phyloP scores from a whole-genome alignment of 35 echinoderm and acorn worm genomes.

The Stichopus chloronotus region DNA sequence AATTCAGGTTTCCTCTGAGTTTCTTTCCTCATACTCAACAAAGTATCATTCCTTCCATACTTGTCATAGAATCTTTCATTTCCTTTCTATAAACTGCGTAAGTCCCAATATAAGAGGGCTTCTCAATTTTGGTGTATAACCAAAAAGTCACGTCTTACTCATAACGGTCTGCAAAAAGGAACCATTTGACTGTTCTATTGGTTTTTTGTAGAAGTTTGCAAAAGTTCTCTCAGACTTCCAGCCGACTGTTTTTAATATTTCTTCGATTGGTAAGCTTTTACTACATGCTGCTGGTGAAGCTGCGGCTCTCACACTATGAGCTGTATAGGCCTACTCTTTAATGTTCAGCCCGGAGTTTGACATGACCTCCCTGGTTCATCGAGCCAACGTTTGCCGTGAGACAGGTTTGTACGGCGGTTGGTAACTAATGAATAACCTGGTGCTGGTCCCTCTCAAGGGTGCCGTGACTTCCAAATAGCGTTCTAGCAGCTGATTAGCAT shows the following conservation, averaged over 20 bases:
- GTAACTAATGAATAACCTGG: too few relatives aligned
- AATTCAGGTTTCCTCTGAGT: neutral
- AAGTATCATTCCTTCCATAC: neutral
- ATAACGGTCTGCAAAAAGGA: neutral
- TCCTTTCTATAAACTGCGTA: neutral
- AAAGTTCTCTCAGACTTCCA: neutral
- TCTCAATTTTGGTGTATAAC: too few relatives aligned
- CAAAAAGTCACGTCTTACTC: neutral
- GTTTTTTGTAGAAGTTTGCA: slow-evolving; percentile 3
- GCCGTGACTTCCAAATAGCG: too few relatives aligned
- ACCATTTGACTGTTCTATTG: neutral
- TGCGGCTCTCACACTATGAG: slow-evolving; percentile 14
- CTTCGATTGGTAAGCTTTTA: neutral
- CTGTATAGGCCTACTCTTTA: neutral
- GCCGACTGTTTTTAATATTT: slow-evolving; percentile 11
- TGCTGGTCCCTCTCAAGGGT: too few relatives aligned
- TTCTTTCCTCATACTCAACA: neutral
- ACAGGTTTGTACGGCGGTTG: neutral
- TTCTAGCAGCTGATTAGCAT: neutral
- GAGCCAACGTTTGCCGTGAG: neutral
- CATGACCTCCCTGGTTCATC: neutral
- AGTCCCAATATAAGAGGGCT: too few relatives aligned
- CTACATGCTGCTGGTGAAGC: neutral
- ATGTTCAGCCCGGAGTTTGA: slow-evolving; percentile 9
- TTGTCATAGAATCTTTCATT: neutral